Conservation (phyloP, 2,888 invertebrate species). For the Amphipyra tragopoginis region DNA sequence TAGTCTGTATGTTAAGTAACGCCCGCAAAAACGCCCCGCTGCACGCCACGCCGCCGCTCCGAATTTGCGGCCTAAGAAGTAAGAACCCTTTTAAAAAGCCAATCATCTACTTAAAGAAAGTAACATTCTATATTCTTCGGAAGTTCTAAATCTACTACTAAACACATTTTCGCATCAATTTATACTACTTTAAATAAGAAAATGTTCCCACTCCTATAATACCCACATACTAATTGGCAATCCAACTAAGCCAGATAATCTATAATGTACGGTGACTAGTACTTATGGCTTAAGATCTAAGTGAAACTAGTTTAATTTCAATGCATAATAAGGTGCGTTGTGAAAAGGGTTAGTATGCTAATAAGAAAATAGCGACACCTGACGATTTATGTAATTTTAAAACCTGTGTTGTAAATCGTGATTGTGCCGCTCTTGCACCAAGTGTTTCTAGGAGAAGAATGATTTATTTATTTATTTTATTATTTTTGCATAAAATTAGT, state of each 20-base stretch:
- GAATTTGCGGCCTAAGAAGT: too few relatives aligned
- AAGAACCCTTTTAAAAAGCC: too few relatives aligned
- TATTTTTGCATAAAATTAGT: too few relatives aligned
- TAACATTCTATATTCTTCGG: not conserved
- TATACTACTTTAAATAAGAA: slow-evolving; percentile 12
- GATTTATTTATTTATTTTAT: too few relatives aligned
- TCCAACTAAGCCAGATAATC: slow-evolving; percentile 11
- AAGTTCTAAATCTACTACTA: not conserved
- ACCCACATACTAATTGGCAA: slow-evolving; percentile 26
- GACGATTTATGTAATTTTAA: slow-evolving; percentile 40
- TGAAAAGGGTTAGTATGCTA: slow-evolving; percentile 53
- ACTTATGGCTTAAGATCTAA: slow-evolving; percentile 16
- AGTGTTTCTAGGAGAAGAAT: too few relatives aligned
- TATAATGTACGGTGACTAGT: slow-evolving; percentile 21
- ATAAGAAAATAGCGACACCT: slow-evolving; percentile 23
- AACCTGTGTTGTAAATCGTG: not conserved
- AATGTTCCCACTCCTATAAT: slow-evolving; percentile 12
- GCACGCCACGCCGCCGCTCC: too few relatives aligned
- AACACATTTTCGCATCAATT: slow-evolving; percentile 21
- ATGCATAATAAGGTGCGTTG: slow-evolving; percentile 44
- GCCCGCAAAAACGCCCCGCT: too few relatives aligned
- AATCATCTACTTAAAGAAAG: too few relatives aligned
- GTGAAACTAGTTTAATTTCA: slow-evolving; percentile 46
- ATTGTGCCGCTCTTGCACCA: slow-evolving; percentile 1
- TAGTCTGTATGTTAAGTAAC: too few relatives aligned